Percentiles rank a stretch among this genome's conserved stretches.
Evolutionary conservation across 2,113 vertebrate species (phyloP).

Genomic region (Pachypanchax playfairii): DNA sequence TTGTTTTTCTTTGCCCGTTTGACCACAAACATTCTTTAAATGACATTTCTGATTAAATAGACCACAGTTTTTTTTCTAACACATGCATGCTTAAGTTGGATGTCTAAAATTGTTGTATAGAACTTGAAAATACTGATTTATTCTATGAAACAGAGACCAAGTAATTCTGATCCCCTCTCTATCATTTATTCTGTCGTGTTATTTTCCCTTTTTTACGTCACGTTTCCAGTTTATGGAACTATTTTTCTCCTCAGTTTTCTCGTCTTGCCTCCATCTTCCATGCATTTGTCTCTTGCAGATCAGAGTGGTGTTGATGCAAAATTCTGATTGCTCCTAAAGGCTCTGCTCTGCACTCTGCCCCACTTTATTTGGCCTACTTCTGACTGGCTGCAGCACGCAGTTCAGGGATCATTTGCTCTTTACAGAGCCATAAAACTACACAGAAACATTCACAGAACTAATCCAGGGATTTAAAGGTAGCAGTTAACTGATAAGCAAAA

Average conservation of each 20-base stretch:
- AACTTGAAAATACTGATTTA: no score
- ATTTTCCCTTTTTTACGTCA: neutral
- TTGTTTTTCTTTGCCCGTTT: no score
- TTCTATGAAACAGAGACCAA: no score
- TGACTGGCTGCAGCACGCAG: constrained; percentile 8
- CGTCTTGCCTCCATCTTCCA: neutral
- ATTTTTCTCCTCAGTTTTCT: neutral
- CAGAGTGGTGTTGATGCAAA: neutral
- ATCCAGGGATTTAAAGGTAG: neutral
- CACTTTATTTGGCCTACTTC: constrained; percentile 37
- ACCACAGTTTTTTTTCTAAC: no score
- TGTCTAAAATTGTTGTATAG: no score
- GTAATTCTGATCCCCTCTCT: no score
- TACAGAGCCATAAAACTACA: neutral
- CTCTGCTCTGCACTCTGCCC: constrained; percentile 1
- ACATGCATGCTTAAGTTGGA: no score
- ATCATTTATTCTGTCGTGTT: neutral
- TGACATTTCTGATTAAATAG: no score
- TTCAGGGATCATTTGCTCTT: constrained; percentile 7
- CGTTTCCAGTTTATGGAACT: neutral
- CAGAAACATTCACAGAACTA: neutral
- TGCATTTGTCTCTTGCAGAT: constrained; percentile 3
- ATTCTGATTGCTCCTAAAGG: neutral
- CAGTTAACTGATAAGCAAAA: no score
- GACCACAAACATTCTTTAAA: no score